These are phyloP conservation scores for Andrena dorsata DNA, from an alignment of 2,888 invertebrate species.

Conservation along the genomic window DNA sequence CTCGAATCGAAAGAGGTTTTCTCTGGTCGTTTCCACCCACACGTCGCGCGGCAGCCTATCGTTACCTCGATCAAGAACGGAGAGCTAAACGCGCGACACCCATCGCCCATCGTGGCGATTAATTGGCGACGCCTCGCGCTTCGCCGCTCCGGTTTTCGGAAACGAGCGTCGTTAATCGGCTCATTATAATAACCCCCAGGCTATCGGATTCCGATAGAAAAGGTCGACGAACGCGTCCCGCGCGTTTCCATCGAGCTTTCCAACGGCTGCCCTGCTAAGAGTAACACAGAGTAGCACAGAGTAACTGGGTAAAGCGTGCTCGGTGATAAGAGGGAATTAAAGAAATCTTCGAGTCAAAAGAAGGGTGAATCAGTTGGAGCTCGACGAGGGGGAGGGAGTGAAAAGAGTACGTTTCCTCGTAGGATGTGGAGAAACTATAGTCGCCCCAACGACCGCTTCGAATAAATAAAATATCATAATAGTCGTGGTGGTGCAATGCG, in stretches of 20 bases:
- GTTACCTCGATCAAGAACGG: neutral
- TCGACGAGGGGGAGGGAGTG: neutral
- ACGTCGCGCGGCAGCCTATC: neutral
- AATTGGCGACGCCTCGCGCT: neutral
- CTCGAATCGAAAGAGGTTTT: neutral
- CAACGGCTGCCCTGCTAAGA: neutral
- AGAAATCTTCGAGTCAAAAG: neutral
- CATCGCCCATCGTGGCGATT: neutral
- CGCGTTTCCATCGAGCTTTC: constrained; percentile 1
- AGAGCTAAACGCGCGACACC: neutral
- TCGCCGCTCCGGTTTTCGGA: constrained; percentile 9
- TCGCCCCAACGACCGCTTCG: constrained; percentile 46
- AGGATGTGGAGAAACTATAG: constrained; percentile 45
- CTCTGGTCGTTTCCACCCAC: neutral
- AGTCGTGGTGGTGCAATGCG: constrained; percentile 54
- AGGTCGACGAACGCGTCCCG: constrained; percentile 11
- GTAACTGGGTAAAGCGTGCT: too few relatives aligned
- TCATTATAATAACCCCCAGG: constrained; percentile 25
- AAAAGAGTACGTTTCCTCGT: neutral
- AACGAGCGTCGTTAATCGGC: constrained; percentile 10
- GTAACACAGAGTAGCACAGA: neutral
- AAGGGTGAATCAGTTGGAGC: neutral
- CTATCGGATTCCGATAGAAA: constrained; percentile 22
- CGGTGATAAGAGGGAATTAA: neutral
- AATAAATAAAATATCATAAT: constrained; percentile 75